Evolutionary conservation across 2,888 invertebrate species (phyloP).

Genomic region (Incurvaria masculella): DNA sequence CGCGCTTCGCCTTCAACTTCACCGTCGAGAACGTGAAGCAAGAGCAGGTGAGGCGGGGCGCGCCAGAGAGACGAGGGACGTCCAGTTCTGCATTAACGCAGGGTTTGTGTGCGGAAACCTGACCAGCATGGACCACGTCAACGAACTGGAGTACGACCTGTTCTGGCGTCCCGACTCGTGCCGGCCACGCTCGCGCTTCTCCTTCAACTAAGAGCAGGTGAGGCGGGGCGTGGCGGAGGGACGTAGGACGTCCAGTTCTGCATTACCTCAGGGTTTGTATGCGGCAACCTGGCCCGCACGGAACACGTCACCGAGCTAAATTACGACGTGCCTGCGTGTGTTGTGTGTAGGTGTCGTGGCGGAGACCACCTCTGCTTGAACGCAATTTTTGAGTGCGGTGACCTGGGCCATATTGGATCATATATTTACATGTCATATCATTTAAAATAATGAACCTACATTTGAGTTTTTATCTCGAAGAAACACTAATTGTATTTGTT

Average conservation of each 20-base stretch:
- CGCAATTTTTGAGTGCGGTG: too few species aligned
- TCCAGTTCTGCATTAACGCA: too few species aligned
- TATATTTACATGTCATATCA: too few species aligned
- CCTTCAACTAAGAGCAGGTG: slow-evolving; percentile 98
- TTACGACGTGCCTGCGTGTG: slow-evolving; percentile 90
- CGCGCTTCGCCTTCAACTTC: slow-evolving; percentile 97
- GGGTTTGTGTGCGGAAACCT: too few species aligned
- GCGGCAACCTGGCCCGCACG: slow-evolving; percentile 94
- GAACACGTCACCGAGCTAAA: slow-evolving; percentile 92
- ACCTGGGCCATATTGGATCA: too few species aligned
- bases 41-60: slow-evolving; percentile 92
- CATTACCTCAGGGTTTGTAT: slow-evolving; percentile 97
- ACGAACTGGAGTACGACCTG: slow-evolving; percentile 94
- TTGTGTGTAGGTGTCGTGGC: too few species aligned
- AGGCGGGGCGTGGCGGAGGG: slow-evolving; percentile 38
- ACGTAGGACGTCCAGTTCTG: slow-evolving; percentile 73
- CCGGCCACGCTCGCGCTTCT: slow-evolving; percentile 87
- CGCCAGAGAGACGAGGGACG: too few species aligned
- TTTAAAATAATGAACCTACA: too few species aligned
- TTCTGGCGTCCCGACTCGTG: slow-evolving; percentile 96
- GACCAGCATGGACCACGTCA: too few species aligned
- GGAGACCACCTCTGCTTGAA: too few species aligned
- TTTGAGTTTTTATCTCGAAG: too few species aligned
- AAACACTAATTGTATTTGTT: too few species aligned
- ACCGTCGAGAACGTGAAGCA: slow-evolving; percentile 93